Base-by-base conservation (phyloP, 2,888 invertebrate genomes). In the Muscina levida region DNA sequence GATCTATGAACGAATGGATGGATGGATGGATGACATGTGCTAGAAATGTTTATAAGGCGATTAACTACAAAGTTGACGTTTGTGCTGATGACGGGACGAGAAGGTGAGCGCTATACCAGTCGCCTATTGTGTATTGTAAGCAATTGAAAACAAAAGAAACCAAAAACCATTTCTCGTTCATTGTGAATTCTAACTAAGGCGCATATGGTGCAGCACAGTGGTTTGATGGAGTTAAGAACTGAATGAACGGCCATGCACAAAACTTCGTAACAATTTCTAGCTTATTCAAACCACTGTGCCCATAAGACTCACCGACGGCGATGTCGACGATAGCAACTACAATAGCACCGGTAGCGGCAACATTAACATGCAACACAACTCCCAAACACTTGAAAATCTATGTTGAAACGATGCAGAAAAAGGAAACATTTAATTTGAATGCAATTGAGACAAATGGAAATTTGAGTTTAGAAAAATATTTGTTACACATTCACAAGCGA, bases 31-130 rank as follows among this genome's bases (percentile, higher is more conserved):
- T 68, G 77, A 77, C 72, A 77, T 74, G 71, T 75, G 74, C 53
- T 72, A 75, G 68, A 72, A 75, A 81, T 77, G 46, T 44, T 62
- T 72, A 42, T 72, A 62, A 74, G 53, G 71, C 46, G 59, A 72
- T 71, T 77, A 76, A 31, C 42, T 46, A 46, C 46, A 46, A 15
- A 46, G 15, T 13, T 44, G n/a, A 11, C 2, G 44, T n/a, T 44
- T 3, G 44, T 44, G 44, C 13, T 8, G 44, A 4, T 44, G 11
- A 44, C 44, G 44, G 11, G 2, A 11, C 17, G 46, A 5, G n/a
- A n/a, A n/a, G n/a, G n/a, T n/a, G n/a, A n/a, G n/a, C n/a, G n/a
- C n/a, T n/a, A n/a, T n/a, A n/a, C n/a, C n/a, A n/a, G n/a, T n/a
- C n/a, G n/a, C n/a, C n/a, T n/a, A n/a, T n/a, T n/a, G n/a, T n/a